These are phyloP conservation scores for Epistrophe grossulariae DNA, from an alignment of 2,888 invertebrate genomes.

Conservation along the genomic window DNA sequence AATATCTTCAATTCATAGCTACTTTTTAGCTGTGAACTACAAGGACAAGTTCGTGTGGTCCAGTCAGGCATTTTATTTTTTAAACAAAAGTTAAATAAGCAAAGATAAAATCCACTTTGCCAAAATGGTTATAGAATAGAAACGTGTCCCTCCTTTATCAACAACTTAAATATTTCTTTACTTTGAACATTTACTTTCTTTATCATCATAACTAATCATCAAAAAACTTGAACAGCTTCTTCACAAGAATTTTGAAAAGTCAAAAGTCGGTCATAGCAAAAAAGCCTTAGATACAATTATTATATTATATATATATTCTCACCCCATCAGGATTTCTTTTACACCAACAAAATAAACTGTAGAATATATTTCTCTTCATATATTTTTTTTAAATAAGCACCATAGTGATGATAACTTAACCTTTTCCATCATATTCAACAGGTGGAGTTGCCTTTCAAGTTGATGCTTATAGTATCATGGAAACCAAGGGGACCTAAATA, in stretches of 20 bases:
- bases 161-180: neutral
- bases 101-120: neutral
- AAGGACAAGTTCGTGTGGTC: too few relatives aligned
- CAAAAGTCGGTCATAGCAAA: neutral
- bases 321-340: neutral
- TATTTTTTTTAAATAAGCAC: neutral
- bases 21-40: too few relatives aligned
- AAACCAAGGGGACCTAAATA: neutral
- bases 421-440: constrained; percentile 55
- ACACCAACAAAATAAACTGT: neutral
- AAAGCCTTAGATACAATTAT: neutral
- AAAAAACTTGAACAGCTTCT: neutral
- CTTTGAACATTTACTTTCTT: neutral
- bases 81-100: neutral
- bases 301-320: neutral
- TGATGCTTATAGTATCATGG: neutral
- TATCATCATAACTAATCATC: neutral
- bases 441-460: constrained; percentile 30
- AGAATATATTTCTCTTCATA: neutral
- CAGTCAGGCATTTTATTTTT: neutral
- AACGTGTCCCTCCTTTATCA: neutral
- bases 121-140: neutral
- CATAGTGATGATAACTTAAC: constrained; percentile 28
- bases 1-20: too few relatives aligned
- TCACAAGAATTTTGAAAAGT: neutral